Conservation (phyloP, 2,113 vertebrate species). For the Alaudala cheleensis region DNA sequence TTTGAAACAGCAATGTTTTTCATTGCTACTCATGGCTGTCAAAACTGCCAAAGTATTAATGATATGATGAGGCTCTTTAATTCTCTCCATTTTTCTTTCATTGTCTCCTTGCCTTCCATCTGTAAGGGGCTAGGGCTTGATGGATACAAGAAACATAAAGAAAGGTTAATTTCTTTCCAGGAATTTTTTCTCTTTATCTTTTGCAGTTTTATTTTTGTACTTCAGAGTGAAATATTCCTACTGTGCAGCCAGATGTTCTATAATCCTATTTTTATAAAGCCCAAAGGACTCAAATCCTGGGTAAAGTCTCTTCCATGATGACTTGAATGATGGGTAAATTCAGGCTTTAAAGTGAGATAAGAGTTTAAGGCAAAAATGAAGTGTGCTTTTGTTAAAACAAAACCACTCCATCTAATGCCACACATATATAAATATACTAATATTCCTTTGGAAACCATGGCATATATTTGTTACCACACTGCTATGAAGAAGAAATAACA, state of each 20-base stretch:
- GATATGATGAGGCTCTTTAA: constrained; percentile 62
- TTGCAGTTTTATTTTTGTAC: constrained; percentile 73
- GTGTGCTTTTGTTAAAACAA: background rate
- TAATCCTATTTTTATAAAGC: constrained; percentile 72
- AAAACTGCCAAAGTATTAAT: constrained; percentile 61
- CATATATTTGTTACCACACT: background rate
- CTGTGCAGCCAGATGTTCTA: constrained; percentile 75
- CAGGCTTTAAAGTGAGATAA: background rate
- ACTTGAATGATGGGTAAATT: constrained; percentile 39
- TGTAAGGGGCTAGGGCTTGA: constrained; percentile 58
- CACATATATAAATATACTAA: background rate
- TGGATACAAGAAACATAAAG: constrained; percentile 66
- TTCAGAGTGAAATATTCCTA: constrained; percentile 72
- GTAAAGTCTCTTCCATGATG: constrained; percentile 35
- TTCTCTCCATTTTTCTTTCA: constrained; percentile 52
- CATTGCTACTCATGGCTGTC: constrained; percentile 29
- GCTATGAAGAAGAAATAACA: background rate
- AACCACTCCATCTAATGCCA: background rate
- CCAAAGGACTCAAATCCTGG: constrained; percentile 49
- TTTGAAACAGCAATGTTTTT: background rate
- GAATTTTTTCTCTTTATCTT: constrained; percentile 71
- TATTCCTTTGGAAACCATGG: background rate
- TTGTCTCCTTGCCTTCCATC: constrained; percentile 60
- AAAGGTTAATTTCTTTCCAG: constrained; percentile 73
- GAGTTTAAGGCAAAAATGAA: background rate